Base-by-base conservation (phyloP, 92 coral and sea anemone species). In the Siderastrea radians region DNA sequence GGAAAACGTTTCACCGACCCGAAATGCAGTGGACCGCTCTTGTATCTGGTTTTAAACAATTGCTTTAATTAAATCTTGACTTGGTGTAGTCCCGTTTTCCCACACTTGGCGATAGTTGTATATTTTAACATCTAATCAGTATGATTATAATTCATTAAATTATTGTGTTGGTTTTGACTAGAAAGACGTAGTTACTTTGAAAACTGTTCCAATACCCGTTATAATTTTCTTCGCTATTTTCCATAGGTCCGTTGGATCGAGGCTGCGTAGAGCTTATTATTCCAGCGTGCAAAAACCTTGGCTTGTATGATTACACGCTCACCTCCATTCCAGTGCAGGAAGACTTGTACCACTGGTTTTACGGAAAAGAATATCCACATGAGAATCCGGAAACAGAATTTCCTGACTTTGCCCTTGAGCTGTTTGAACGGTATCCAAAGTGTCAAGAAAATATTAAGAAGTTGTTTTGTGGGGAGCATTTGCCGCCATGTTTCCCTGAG, bases 401-500 rank as follows among this genome's bases (percentile, higher is more conserved):
- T 61, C 81, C 88, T 12, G 73, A 26, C 43, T 7, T 60, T 63
- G 62, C 15, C 12, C 72, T 8, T 61, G 11, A 72, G 4, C 45
- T 79, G 16, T n/a, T 89, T 13, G 77, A 78, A 12, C 74, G 79
- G 45, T 43, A 91, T 68, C 81, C 89, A 8, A 80, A 69, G 38
- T 94, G 97, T 62, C 81, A 83, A 3, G 67, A 78, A 49, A 75
- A 84, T 57, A 91, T 94, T 46, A 83, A 82, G 84, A 94, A 91
- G 75, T 78, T 91, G 74, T 67, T 94, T 15, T 94, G 97, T 75
- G 95, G 87, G 13, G 92, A 89, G 45, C 80, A 81, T 48, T 92
- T 92, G 3, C 95, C 97, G 68, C 97, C 97, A 1, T 94, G 97
- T 78, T 94, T 91, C 68, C 91, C 90, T 8, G 65, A 71, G 9